Conservation (phyloP, 2,113 vertebrate genomes). For the Sialia sialis region DNA sequence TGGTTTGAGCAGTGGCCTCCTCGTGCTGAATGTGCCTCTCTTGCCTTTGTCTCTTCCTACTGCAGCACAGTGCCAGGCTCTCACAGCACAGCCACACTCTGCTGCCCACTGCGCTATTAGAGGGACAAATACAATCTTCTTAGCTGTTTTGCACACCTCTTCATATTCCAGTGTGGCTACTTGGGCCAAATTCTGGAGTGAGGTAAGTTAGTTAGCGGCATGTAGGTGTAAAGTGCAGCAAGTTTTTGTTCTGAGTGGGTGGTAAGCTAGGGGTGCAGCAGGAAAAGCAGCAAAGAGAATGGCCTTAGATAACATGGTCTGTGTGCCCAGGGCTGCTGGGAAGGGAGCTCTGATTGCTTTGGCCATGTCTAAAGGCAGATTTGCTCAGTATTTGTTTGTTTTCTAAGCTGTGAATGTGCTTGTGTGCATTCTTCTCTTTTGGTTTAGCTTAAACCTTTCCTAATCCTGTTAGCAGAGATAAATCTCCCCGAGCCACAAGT, state of each 20-base stretch:
- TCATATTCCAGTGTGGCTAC: not conserved
- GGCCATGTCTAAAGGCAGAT: not conserved
- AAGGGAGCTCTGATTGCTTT: conserved; percentile 1
- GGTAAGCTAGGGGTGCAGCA: conserved; percentile 5
- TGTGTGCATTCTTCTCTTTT: conserved; percentile 18
- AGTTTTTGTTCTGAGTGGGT: not conserved
- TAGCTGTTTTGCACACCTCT: not conserved
- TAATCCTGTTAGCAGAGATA: conserved; percentile 37
- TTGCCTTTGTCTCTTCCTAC: not conserved
- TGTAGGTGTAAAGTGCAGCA: conserved; percentile 8
- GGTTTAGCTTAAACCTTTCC: conserved; percentile 19
- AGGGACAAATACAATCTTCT: not conserved
- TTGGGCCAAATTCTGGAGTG: not conserved
- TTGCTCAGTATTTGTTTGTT: conserved; percentile 30
- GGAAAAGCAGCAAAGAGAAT: not conserved
- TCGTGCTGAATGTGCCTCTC: not conserved
- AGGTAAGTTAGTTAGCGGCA: not conserved
- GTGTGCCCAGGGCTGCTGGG: not conserved
- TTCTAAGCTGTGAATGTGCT: not conserved
- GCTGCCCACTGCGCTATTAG: not conserved
- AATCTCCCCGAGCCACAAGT: not conserved
- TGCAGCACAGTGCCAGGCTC: not conserved
- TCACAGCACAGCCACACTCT: not conserved
- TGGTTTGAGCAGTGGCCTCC: not conserved
- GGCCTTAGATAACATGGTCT: not conserved